These are phyloP conservation scores for Chaetorhynchus papuensis DNA, from an alignment of 2,113 vertebrate genomes.

Conservation along the genomic window DNA sequence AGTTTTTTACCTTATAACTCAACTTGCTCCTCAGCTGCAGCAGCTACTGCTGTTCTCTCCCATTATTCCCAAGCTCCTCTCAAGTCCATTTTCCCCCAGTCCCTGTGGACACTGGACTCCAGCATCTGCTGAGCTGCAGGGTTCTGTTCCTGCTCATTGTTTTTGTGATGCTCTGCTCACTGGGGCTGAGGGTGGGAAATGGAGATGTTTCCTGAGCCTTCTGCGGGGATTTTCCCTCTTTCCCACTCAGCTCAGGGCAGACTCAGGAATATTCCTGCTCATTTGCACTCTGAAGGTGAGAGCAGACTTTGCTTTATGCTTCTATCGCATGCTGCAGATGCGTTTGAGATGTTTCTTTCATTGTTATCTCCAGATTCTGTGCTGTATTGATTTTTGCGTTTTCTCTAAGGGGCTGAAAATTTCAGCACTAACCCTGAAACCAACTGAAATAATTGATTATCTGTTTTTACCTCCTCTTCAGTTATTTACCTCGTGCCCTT, in stretches of 20 bases:
- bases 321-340: not conserved
- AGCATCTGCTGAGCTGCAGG: not conserved
- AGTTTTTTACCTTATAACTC: not conserved
- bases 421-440: slow-evolving; percentile 29
- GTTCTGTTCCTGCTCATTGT: not conserved
- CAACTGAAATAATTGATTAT: slow-evolving; percentile 58
- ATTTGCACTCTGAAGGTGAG: slow-evolving; percentile 19
- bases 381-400: slow-evolving; percentile 51
- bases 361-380: slow-evolving; percentile 17
- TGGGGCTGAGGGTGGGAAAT: not conserved
- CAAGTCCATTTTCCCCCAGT: not conserved
- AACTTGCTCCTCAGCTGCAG: not conserved
- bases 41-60: not conserved
- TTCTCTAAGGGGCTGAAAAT: slow-evolving; percentile 32
- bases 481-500: slow-evolving; percentile 51
- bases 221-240: not conserved
- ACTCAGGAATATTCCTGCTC: not conserved
- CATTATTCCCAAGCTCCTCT: not conserved
- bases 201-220: not conserved
- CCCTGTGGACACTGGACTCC: accelerated
- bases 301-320: not conserved
- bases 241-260: not conserved
- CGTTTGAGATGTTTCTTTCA: slow-evolving; percentile 28
- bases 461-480: slow-evolving; percentile 45
- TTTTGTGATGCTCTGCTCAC: not conserved